These are phyloP conservation scores for Alauda arvensis DNA, from an alignment of 2,797 vertebrate genomes.

Conservation along the genomic window DNA sequence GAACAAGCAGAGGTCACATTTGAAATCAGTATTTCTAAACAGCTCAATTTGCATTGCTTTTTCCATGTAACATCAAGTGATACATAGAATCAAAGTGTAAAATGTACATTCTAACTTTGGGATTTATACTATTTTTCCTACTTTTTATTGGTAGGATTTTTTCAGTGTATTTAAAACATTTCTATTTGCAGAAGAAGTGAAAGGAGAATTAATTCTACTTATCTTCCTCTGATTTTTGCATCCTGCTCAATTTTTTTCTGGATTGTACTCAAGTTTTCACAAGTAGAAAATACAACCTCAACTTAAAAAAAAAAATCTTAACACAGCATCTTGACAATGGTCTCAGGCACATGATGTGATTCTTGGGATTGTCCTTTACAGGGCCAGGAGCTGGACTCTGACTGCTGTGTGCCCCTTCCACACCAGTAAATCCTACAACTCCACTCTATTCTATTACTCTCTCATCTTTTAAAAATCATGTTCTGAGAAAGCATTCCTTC, in stretches of 20 bases:
- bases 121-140: neutral
- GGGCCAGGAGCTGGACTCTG: neutral
- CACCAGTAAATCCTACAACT: neutral
- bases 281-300: neutral
- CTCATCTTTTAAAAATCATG: accelerated
- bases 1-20: neutral
- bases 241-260: neutral
- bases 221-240: neutral
- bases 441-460: neutral
- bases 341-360: neutral
- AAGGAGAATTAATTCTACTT: neutral
- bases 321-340: neutral
- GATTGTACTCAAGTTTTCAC: neutral
- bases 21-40: neutral
- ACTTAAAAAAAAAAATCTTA: neutral
- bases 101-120: neutral
- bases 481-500: neutral
- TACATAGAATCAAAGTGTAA: neutral
- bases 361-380: neutral
- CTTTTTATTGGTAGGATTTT: neutral
- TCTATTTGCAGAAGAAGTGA: neutral
- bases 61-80: neutral
- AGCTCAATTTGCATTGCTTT: neutral
- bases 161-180: neutral
- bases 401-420: neutral